These are phyloP conservation scores for Staurois parvus DNA, from an alignment of 2,797 vertebrate genomes.

Conservation along the genomic window DNA sequence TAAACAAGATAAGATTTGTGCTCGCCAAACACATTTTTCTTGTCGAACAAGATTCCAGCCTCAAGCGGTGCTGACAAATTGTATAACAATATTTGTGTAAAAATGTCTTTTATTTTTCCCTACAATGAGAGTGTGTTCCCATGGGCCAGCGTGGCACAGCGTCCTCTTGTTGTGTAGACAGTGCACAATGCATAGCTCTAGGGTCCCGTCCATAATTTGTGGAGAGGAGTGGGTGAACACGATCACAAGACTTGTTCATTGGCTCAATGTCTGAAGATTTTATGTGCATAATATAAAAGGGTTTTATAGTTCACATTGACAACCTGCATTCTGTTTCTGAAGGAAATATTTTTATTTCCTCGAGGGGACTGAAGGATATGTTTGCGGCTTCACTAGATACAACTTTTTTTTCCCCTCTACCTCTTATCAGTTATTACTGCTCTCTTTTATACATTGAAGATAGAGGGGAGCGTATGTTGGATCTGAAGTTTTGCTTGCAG, in stretches of 20 bases:
- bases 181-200: constrained; percentile 37
- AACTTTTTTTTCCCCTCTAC: too few species aligned
- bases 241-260: constrained; percentile 48
- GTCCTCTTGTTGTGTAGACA: constrained; percentile 48
- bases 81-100: constrained; percentile 40
- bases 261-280: background rate
- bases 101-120: constrained; percentile 37
- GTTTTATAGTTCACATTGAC: background rate
- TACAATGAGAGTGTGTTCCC: constrained; percentile 42
- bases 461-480: too few species aligned
- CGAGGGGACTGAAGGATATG: too few species aligned
- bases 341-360: too few species aligned
- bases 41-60: constrained; percentile 22
- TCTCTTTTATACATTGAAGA: too few species aligned
- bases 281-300: background rate
- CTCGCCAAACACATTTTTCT: constrained; percentile 42
- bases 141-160: constrained; percentile 19
- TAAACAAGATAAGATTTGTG: constrained; percentile 18
- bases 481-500: too few species aligned
- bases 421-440: too few species aligned
- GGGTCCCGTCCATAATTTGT: background rate
- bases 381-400: too few species aligned
- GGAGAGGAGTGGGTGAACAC: constrained; percentile 29
- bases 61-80: background rate
- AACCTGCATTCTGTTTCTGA: background rate